Base-by-base conservation (phyloP, 2,797 vertebrate genomes). In the Austrolebias charrua region DNA sequence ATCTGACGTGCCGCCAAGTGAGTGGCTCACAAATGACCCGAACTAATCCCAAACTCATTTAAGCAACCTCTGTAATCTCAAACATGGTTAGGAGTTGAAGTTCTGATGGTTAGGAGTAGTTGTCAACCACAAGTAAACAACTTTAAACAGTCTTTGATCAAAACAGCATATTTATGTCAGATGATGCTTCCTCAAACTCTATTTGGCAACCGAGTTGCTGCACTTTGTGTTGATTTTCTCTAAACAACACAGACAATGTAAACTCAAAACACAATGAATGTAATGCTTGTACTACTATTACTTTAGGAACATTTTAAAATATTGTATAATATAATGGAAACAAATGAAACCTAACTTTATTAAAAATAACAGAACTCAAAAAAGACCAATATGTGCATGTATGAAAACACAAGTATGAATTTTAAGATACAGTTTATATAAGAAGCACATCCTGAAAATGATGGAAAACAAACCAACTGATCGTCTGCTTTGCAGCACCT, bases 41-140 rank as follows among this genome's bases (percentile, higher is more conserved):
- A 14, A 28, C 33, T 24, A 20, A 15, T 55, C 45, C n/a, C 46
- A 42, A 48, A 55, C 52, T 48, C 16, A 9, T 49, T 35, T 40
- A 35, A n/a, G 52, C 31, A 40, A 16, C n/a, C 4, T 43, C 13
- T 38, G 12, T 40, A 16, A 42, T 49, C 48, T 29, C 33, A 64
- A 44, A 57, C 55, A 50, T 56, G 35, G 29, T 65, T 49, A 19
- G 6, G 46, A 43, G 24, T 51, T 35, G 35, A 2, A 7, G 49
- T 42, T 8, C 10, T 19, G 24, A 12, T 43, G 18, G 33, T 3
- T n/a, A 3, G 24, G 28, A 12, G 40, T 12, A 28, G 47, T 40
- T 51, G 24, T 48, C n/a, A 42, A 28, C 15, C 12, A 44, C 14
- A 18, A 10, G 11, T 31, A 51, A 50, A 50, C 18, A 14, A 44